These are phyloP conservation scores for Nipponia nippon DNA, from an alignment of 2,113 vertebrate species.

Conservation along the genomic window DNA sequence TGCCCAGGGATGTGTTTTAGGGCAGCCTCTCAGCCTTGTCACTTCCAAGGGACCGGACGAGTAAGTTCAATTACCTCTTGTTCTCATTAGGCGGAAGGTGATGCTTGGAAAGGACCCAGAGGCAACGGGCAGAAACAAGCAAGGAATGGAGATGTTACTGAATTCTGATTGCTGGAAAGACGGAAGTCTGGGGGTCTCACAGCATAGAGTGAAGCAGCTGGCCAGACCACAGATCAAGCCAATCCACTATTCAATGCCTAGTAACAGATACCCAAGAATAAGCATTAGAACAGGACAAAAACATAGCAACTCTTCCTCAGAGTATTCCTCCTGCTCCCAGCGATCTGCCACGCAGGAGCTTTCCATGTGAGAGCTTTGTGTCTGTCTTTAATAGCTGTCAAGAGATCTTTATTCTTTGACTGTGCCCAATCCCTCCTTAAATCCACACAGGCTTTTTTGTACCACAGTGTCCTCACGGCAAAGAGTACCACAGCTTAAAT, in stretches of 20 bases:
- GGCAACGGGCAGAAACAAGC: fast-evolving
- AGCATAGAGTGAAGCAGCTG: not conserved
- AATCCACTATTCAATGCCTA: not conserved
- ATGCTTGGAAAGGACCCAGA: not conserved
- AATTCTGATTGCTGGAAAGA: not conserved
- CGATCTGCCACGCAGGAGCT: not conserved
- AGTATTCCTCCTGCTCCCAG: not conserved
- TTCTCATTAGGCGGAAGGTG: not conserved
- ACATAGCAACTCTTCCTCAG: not conserved
- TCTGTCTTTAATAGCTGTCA: not conserved
- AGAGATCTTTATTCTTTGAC: not conserved
- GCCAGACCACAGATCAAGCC: not conserved
- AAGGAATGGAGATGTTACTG: not conserved
- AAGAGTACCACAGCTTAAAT: not conserved
- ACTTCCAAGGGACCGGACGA: not conserved
- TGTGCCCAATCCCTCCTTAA: not conserved
- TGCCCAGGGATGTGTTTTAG: not conserved
- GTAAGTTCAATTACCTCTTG: not conserved
- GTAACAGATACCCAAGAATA: not conserved
- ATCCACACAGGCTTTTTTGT: not conserved
- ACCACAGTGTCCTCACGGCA: not conserved
- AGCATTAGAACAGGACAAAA: not conserved
- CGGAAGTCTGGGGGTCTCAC: not conserved
- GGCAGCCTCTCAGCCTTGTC: not conserved
- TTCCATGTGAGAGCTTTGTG: not conserved